A percentile compares a stretch with the other conserved stretches of the same genome.
Evolutionary conservation across 2,888 invertebrate genomes (phyloP).

Genomic region (Microplitis manilae): DNA sequence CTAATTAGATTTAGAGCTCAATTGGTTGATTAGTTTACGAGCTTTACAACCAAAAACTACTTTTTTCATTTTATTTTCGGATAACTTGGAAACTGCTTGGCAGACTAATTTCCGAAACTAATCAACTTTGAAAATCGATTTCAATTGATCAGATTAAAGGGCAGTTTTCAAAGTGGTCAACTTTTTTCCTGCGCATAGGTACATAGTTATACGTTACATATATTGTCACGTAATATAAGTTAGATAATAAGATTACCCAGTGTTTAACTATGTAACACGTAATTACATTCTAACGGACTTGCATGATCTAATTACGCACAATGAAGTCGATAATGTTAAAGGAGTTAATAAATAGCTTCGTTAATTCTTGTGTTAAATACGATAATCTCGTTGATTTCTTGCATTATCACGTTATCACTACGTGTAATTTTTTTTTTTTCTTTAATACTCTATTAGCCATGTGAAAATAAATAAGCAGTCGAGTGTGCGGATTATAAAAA

Average conservation of each 20-base stretch:
- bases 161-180: neutral
- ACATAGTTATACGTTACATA: neutral
- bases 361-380: neutral
- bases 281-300: constrained; percentile 19
- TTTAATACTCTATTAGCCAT: neutral
- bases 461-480: neutral
- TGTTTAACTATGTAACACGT: constrained; percentile 31
- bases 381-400: neutral
- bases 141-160: neutral
- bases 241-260: constrained; percentile 34
- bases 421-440: neutral
- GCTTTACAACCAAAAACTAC: too few species aligned
- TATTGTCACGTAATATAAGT: constrained; percentile 26
- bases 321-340: neutral
- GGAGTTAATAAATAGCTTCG: neutral
- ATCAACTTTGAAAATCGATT: neutral
- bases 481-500: neutral
- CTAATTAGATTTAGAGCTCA: too few species aligned
- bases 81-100: too few species aligned
- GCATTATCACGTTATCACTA: neutral
- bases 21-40: too few species aligned
- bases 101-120: neutral
- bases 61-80: too few species aligned
- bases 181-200: neutral
- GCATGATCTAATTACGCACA: constrained; percentile 10